phyloP scores from a whole-genome alignment of 2,888 invertebrate genomes.

The Parapristionchus giblindavisi region DNA sequence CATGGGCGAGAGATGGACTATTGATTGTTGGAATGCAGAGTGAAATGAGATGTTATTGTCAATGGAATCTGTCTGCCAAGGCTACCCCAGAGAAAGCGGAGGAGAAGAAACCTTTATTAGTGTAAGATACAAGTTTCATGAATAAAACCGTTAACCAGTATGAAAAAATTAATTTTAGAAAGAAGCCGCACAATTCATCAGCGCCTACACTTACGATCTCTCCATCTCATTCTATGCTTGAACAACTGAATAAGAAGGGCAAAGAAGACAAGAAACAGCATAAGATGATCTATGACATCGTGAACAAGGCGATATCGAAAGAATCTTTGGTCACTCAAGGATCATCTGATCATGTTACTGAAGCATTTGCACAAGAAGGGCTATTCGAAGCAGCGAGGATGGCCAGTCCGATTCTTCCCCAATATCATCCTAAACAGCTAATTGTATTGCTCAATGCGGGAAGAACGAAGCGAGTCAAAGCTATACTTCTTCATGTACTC shows the following conservation, averaged over 20 bases:
- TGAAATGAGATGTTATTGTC: conserved; percentile 82
- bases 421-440: conserved; percentile 97
- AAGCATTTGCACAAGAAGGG: conserved; percentile 70
- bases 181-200: conserved; percentile 25
- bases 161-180: background rate
- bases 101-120: conserved; percentile 50
- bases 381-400: conserved; percentile 95
- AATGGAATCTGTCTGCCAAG: conserved; percentile 59
- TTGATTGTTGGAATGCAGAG: conserved; percentile 99
- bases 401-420: conserved; percentile 90
- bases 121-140: background rate
- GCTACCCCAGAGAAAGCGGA: conserved; percentile 44
- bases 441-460: conserved; percentile 98
- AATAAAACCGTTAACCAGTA: background rate
- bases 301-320: conserved; percentile 33
- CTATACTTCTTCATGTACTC: conserved; percentile 94
- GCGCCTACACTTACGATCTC: conserved; percentile 45
- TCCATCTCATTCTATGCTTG: conserved; percentile 67
- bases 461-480: conserved; percentile 96
- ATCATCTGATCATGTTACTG: conserved; percentile 44
- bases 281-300: conserved; percentile 37
- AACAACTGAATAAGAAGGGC: conserved; percentile 56
- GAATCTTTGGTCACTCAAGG: conserved; percentile 3
- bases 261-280: conserved; percentile 37
- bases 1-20: conserved; percentile 97